phyloP scores from a whole-genome alignment of 2,113 vertebrate species.

The Pedionomus torquatus region DNA sequence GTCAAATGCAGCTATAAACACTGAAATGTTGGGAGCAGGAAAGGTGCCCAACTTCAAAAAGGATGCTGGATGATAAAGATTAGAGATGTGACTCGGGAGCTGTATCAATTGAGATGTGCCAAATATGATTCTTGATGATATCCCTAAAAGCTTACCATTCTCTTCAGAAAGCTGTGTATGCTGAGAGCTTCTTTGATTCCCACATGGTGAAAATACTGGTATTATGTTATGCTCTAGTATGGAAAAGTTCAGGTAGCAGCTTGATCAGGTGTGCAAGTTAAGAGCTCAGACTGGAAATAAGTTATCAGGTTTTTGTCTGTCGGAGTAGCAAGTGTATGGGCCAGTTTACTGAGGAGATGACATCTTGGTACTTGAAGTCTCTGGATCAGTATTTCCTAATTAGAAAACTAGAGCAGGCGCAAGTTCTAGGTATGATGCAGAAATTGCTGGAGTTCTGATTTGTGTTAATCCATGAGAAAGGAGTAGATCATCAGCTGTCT shows the following conservation, averaged over 20 bases:
- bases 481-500: not conserved
- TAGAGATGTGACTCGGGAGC: not conserved
- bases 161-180: not conserved
- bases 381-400: not conserved
- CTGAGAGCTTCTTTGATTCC: not conserved
- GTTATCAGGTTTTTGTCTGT: not conserved
- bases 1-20: not conserved
- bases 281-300: not conserved
- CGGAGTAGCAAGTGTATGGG: not conserved
- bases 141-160: not conserved
- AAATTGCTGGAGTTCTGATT: not conserved
- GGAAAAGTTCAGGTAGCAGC: fast-evolving
- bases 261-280: not conserved
- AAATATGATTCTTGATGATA: not conserved
- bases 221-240: not conserved
- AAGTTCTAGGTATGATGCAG: not conserved
- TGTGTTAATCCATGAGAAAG: not conserved
- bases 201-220: not conserved
- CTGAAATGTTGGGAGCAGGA: not conserved
- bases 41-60: not conserved
- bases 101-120: not conserved
- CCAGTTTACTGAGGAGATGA: not conserved
- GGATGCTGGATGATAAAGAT: not conserved
- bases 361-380: not conserved
- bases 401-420: not conserved